Conservation (phyloP, 2,888 invertebrate genomes). For the Spilosoma lubricipeda region DNA sequence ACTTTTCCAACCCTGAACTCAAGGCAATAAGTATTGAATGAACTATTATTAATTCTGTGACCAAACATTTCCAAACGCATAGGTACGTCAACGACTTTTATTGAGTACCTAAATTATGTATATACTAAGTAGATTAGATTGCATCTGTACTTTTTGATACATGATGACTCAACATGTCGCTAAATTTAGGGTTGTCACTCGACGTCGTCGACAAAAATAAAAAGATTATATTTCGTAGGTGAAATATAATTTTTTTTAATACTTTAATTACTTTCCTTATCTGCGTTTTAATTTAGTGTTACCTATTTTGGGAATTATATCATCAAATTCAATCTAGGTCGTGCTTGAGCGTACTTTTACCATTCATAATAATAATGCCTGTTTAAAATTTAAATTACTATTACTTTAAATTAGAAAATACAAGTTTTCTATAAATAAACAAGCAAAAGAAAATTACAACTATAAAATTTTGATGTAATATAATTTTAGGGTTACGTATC, state of each 20-base stretch:
- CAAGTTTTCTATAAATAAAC: not conserved
- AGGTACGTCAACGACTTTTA: not conserved
- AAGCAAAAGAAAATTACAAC: not conserved
- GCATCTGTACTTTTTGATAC: slow-evolving; percentile 43
- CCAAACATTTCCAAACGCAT: not conserved
- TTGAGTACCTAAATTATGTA: slow-evolving; percentile 29
- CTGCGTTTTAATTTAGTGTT: not conserved
- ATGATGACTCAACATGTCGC: slow-evolving; percentile 48
- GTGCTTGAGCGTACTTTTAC: not conserved
- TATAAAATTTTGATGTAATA: too few species aligned
- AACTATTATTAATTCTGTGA: not conserved
- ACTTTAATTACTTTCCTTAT: not conserved
- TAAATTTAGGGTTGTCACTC: slow-evolving; percentile 36
- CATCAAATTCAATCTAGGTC: slow-evolving; percentile 8
- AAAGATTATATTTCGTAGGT: not conserved
- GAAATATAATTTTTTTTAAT: not conserved
- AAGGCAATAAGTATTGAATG: not conserved
- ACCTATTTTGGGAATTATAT: slow-evolving; percentile 17
- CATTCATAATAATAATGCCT: slow-evolving; percentile 9
- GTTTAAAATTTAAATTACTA: slow-evolving; percentile 1
- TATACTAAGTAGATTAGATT: slow-evolving; percentile 42
- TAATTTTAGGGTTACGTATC: too few species aligned
- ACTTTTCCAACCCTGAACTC: too few species aligned
- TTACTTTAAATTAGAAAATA: not conserved
- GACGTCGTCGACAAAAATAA: not conserved